Conservation (phyloP, 1,140 invertebrate species). For the Meloidogyne floridensis region DNA sequence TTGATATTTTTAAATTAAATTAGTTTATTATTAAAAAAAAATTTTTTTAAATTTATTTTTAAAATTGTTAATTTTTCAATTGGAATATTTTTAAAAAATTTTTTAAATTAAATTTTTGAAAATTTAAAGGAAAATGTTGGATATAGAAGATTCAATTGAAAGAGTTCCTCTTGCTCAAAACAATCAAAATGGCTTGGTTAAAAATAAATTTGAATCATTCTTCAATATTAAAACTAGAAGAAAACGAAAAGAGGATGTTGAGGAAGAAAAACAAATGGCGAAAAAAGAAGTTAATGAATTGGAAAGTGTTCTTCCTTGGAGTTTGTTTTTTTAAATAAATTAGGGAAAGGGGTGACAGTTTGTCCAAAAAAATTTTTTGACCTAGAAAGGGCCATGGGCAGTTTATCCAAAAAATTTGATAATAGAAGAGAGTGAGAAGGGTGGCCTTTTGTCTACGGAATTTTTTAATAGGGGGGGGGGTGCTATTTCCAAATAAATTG, state of each 20-base stretch:
- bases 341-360: background rate
- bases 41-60: background rate
- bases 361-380: background rate
- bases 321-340: background rate
- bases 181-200: background rate
- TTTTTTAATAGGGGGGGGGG: too few relatives aligned
- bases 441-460: too few relatives aligned
- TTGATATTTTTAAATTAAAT: too few relatives aligned
- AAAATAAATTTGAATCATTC: slow-evolving; percentile 10
- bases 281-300: background rate
- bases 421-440: too few relatives aligned
- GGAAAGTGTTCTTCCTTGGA: slow-evolving; percentile 22
- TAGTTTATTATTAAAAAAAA: background rate
- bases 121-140: slow-evolving; percentile 4
- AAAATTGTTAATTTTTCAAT: background rate
- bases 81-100: background rate
- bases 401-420: too few relatives aligned
- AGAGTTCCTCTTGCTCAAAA: background rate
- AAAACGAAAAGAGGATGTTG: background rate
- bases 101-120: background rate
- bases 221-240: slow-evolving; percentile 24
- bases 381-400: too few relatives aligned
- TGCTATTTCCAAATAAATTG: too few relatives aligned
- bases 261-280: background rate
- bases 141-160: slow-evolving; percentile 29